Evolutionary conservation across 2,888 invertebrate species (phyloP).

Genomic region (Deilephila elpenor): DNA sequence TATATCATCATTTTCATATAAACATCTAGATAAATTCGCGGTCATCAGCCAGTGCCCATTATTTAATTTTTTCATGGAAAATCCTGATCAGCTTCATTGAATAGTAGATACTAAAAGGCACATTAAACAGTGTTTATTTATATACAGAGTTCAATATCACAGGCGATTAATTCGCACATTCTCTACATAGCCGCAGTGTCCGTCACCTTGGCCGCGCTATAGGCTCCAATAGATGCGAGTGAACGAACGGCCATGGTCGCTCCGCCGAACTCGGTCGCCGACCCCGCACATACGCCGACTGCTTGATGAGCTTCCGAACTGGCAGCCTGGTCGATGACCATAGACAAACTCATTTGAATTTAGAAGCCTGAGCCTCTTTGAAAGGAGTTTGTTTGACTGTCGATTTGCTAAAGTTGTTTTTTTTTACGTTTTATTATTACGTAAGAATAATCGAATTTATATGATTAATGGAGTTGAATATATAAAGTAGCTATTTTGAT

Average conservation of each 20-base stretch:
- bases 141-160: conserved; percentile 25
- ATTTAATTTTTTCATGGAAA: neutral
- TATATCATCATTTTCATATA: too few species aligned
- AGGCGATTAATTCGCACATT: conserved; percentile 50
- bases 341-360: conserved; percentile 45
- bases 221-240: conserved; percentile 58
- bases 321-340: conserved; percentile 51
- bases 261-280: conserved; percentile 74
- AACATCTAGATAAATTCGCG: too few species aligned
- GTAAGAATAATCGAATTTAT: neutral
- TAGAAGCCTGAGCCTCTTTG: conserved; percentile 31
- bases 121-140: conserved; percentile 21
- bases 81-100: neutral
- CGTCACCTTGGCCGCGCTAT: conserved; percentile 77
- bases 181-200: conserved; percentile 47
- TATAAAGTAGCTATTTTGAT: neutral
- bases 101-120: conserved; percentile 8
- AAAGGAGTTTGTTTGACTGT: neutral
- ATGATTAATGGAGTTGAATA: neutral
- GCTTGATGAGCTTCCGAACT: conserved; percentile 65
- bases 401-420: neutral
- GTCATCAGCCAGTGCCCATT: too few species aligned
- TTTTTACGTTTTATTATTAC: neutral
- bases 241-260: conserved; percentile 67
- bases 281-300: conserved; percentile 69